Percentiles rank a stretch among this genome's conserved stretches.
Conservation (phyloP, 2,797 vertebrate species). For the Euphonia xanthogaster region DNA sequence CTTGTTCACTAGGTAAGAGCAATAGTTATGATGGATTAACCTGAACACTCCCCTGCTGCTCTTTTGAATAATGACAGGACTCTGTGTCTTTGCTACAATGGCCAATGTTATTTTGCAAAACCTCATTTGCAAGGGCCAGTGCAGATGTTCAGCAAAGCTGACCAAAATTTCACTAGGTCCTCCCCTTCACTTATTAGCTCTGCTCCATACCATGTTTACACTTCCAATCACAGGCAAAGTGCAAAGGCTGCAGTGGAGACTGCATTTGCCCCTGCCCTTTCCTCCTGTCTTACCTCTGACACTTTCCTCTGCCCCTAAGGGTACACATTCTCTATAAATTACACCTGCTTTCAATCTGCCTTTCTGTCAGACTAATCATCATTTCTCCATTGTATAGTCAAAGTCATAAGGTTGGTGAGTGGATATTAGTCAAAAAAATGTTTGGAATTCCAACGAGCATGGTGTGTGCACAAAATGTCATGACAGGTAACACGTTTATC, state of each 20-base stretch:
- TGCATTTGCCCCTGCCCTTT: background rate
- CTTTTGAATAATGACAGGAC: background rate
- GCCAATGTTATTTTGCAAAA: background rate
- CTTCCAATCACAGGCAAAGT: background rate
- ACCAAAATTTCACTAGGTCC: background rate
- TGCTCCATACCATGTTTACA: background rate
- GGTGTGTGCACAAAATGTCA: background rate
- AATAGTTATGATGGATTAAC: background rate
- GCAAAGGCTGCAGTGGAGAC: background rate
- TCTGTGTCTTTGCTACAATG: background rate
- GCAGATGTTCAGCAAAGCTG: background rate
- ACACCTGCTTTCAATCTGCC: background rate
- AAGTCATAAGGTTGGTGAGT: background rate
- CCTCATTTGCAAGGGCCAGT: background rate
- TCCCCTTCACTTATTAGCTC: background rate
- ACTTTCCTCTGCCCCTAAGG: background rate
- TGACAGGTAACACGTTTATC: background rate
- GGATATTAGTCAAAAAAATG: slow-evolving; percentile 1
- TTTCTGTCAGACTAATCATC: background rate
- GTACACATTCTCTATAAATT: background rate
- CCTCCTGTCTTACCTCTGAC: background rate
- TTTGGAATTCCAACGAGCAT: background rate
- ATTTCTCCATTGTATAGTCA: background rate
- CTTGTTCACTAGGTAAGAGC: background rate
- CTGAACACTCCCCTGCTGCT: background rate